phyloP scores from a whole-genome alignment of 2,888 invertebrate genomes.

The Hetaerina titia region DNA sequence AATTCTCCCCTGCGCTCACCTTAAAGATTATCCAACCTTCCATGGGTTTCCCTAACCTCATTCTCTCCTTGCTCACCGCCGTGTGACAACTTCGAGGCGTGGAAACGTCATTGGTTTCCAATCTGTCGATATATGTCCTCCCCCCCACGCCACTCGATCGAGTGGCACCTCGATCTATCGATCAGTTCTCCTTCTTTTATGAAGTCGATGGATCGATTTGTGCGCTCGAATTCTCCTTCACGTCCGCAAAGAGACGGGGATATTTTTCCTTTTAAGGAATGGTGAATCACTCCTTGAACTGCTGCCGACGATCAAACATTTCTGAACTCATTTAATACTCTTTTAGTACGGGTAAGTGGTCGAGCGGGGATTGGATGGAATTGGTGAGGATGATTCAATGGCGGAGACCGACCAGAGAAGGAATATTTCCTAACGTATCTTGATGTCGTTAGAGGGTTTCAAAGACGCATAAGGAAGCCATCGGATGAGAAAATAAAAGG shows the following conservation, averaged over 20 bases:
- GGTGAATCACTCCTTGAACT: not conserved
- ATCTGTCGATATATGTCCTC: slow-evolving; percentile 28
- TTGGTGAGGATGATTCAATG: not conserved
- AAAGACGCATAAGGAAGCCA: not conserved
- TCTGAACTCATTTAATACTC: not conserved
- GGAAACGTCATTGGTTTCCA: slow-evolving; percentile 42
- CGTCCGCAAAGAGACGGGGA: not conserved
- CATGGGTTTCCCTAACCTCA: not conserved
- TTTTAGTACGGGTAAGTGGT: not conserved
- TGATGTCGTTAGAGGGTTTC: not conserved
- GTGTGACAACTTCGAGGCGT: not conserved
- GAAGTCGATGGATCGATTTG: slow-evolving; percentile 36
- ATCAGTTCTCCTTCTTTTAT: not conserved
- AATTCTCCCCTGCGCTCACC: not conserved
- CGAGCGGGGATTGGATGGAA: not conserved
- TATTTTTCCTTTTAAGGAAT: not conserved
- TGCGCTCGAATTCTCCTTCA: not conserved
- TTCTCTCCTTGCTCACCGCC: not conserved
- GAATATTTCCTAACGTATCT: not conserved
- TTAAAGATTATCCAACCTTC: not conserved
- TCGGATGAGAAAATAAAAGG: no score
- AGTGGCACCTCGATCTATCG: slow-evolving; percentile 28
- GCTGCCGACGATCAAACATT: not conserved
- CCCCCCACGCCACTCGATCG: not conserved
- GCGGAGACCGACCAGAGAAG: not conserved